Evolutionary conservation across 2,888 invertebrate genomes (phyloP).

Genomic region (Conchocele bisecta): DNA sequence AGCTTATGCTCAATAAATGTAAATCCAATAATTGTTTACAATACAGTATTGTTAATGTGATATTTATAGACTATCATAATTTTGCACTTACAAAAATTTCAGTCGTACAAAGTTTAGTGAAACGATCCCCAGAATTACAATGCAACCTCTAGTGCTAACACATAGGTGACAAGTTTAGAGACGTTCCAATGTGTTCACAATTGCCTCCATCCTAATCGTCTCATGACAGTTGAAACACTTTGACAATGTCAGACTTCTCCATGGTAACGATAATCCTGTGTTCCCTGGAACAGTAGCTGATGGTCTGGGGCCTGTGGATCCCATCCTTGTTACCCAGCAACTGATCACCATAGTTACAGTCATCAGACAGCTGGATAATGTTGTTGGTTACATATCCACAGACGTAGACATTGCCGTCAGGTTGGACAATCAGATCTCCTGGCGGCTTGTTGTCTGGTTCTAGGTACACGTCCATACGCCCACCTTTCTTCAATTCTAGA

Average conservation of each 20-base stretch:
- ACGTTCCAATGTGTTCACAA: too few species aligned
- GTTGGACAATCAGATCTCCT: conserved; percentile 34
- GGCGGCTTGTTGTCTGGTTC: conserved; percentile 34
- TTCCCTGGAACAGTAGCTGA: conserved; percentile 30
- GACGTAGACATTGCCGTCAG: conserved; percentile 40
- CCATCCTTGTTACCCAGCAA: conserved; percentile 36
- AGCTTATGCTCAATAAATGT: too few species aligned
- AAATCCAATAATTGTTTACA: too few species aligned
- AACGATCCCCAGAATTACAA: too few species aligned
- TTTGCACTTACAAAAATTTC: too few species aligned
- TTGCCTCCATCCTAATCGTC: too few species aligned
- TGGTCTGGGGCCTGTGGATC: conserved; percentile 41
- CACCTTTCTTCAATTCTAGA: conserved; percentile 18
- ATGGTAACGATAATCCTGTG: conserved; percentile 43
- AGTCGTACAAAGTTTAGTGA: too few species aligned
- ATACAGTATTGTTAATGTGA: too few species aligned
- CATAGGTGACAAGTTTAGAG: too few species aligned
- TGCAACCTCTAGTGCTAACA: too few species aligned
- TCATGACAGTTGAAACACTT: conserved; percentile 46
- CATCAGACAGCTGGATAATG: conserved; percentile 19
- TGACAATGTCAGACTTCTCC: conserved; percentile 51
- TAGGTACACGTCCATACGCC: background rate
- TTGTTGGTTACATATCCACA: conserved; percentile 49
- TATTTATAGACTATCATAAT: too few species aligned
- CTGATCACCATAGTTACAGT: conserved; percentile 24